These are phyloP conservation scores for Lagocephalus sceleratus DNA, from an alignment of 2,797 vertebrate genomes.

Conservation along the genomic window DNA sequence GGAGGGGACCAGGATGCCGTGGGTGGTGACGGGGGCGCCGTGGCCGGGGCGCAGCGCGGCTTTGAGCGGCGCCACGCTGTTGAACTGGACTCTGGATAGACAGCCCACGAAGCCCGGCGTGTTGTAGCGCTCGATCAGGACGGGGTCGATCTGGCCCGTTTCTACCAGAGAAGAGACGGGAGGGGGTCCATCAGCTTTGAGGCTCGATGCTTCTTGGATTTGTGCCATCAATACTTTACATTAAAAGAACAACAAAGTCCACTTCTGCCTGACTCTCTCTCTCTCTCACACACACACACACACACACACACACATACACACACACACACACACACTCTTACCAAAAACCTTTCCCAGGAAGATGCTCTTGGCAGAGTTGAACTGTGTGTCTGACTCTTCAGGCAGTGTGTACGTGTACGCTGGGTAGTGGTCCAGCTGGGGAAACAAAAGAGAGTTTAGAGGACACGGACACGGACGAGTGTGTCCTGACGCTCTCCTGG, in stretches of 20 bases:
- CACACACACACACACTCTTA: conserved; percentile 56
- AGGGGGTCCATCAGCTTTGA: no score
- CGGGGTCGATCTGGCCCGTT: conserved; percentile 90
- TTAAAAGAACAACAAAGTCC: no score
- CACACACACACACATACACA: neutral
- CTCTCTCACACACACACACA: neutral
- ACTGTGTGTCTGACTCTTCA: conserved; percentile 80
- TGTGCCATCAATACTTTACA: no score
- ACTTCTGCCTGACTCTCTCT: no score
- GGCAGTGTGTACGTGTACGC: conserved; percentile 84
- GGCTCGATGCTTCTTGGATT: no score
- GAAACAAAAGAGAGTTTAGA: neutral
- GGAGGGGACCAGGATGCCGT: conserved; percentile 92
- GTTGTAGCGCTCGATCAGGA: conserved; percentile 91
- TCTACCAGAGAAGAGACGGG: conserved; percentile 75
- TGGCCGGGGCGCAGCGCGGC: conserved; percentile 83
- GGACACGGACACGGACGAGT: no score
- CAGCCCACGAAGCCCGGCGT: conserved; percentile 95
- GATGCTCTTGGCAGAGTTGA: conserved; percentile 90
- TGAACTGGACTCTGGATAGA: conserved; percentile 91
- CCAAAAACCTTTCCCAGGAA: conserved; percentile 96
- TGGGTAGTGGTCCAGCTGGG: conserved; percentile 92
- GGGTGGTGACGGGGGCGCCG: conserved; percentile 81
- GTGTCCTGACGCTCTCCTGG: no score
- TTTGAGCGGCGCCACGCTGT: conserved; percentile 89